Conservation (phyloP, 2,888 invertebrate species). For the Lingula anatina region DNA sequence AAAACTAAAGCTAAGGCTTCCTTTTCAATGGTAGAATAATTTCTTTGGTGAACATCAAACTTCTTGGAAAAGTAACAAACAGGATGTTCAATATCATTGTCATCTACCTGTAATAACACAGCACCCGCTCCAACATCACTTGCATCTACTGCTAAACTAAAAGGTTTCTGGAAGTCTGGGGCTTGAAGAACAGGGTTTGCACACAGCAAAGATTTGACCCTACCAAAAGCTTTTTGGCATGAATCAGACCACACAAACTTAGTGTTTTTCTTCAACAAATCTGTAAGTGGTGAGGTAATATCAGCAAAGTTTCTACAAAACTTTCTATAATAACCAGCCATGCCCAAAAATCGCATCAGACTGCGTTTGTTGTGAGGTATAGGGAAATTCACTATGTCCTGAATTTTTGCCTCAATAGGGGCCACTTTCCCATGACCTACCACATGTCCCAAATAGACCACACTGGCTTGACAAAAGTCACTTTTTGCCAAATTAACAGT, state of each 20-base stretch:
- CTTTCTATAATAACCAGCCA: no score
- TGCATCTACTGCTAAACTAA: slow-evolving; percentile 21
- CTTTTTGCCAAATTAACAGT: slow-evolving; percentile 6
- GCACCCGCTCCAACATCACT: slow-evolving; percentile 18
- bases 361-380: neutral
- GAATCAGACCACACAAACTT: slow-evolving; percentile 24
- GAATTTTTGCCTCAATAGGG: slow-evolving; percentile 6
- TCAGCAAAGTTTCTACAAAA: no score
- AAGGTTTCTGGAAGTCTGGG: no score
- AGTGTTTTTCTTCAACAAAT: no score
- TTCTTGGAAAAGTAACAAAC: slow-evolving; percentile 17
- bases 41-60: slow-evolving; percentile 14
- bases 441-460: slow-evolving; percentile 6
- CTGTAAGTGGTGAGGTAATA: no score
- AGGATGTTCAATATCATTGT: slow-evolving; percentile 13
- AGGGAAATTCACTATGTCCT: slow-evolving; percentile 4
- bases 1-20: slow-evolving; percentile 16
- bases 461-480: slow-evolving; percentile 8
- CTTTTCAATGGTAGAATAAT: slow-evolving; percentile 16
- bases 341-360: slow-evolving; percentile 8
- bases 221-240: slow-evolving; percentile 28
- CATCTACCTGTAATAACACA: slow-evolving; percentile 18
- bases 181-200: slow-evolving; percentile 11
- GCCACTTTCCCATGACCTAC: slow-evolving; percentile 7
- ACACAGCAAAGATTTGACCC: slow-evolving; percentile 20